Percentiles rank a stretch among this genome's conserved stretches.
Conservation (phyloP, 1,140 invertebrate species). For the Portunus trituberculatus region DNA sequence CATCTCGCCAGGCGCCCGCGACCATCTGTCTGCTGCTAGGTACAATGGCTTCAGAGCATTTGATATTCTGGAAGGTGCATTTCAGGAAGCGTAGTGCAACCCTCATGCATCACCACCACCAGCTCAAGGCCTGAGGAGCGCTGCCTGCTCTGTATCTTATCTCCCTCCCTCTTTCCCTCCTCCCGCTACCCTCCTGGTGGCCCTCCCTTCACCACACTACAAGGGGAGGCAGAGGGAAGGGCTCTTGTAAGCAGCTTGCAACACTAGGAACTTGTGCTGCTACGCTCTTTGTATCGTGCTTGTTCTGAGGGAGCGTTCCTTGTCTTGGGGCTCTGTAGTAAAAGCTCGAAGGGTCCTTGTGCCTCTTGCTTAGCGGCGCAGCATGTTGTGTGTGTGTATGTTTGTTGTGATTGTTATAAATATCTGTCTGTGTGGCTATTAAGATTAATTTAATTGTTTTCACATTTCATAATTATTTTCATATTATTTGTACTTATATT, state of each 20-base stretch:
- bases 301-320: not conserved
- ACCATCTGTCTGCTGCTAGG: not conserved
- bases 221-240: not conserved
- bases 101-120: not conserved
- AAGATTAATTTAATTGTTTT: too few species aligned
- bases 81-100: not conserved
- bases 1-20: not conserved
- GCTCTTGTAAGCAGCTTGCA: not conserved
- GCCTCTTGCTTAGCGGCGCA: too few species aligned
- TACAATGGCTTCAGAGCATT: not conserved
- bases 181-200: not conserved
- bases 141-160: not conserved
- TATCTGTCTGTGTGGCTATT: too few species aligned
- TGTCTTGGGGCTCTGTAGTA: too few species aligned
- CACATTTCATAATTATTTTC: too few species aligned
- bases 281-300: not conserved
- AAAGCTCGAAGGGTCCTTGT: too few species aligned
- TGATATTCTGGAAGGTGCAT: slow-evolving; percentile 1
- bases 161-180: not conserved
- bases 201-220: not conserved
- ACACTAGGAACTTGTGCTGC: not conserved
- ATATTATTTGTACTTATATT: too few species aligned
- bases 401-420: too few species aligned
- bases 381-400: too few species aligned
- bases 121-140: not conserved